Percentiles rank a stretch among this genome's conserved stretches.
These are phyloP conservation scores for Pemphigus obesinymphae DNA, from an alignment of 1,140 invertebrate species.

Conservation along the genomic window DNA sequence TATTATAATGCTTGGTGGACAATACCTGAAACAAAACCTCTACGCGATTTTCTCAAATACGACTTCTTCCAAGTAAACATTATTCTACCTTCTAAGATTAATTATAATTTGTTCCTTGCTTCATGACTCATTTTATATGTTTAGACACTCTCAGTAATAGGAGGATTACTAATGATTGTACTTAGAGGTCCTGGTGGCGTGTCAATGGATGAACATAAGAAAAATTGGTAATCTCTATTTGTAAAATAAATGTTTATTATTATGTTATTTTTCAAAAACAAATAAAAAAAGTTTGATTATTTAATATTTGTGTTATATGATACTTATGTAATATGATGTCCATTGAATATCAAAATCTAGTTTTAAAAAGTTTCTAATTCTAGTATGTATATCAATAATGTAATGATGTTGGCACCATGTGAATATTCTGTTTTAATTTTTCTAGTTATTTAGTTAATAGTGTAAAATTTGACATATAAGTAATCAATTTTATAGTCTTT, in stretches of 20 bases:
- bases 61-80: conserved; percentile 93
- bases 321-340: neutral
- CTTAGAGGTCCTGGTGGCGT: conserved; percentile 96
- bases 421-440: no score
- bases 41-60: conserved; percentile 98
- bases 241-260: conserved; percentile 20
- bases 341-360: neutral
- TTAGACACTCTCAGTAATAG: conserved; percentile 96
- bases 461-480: no score
- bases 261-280: conserved; percentile 32
- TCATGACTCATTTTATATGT: conserved; percentile 50
- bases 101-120: conserved; percentile 24
- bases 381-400: no score
- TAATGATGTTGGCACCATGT: no score
- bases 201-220: conserved; percentile 99
- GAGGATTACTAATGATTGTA: conserved; percentile 97
- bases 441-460: no score
- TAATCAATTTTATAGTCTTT: neutral
- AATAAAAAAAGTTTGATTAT: conserved; percentile 6
- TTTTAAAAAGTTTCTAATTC: no score
- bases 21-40: conserved; percentile 87
- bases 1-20: conserved; percentile 99
- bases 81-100: neutral
- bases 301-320: neutral
- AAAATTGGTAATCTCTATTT: conserved; percentile 72